Evolutionary conservation across 2,113 vertebrate species (phyloP).

Genomic region (Puntigrus tetrazona): DNA sequence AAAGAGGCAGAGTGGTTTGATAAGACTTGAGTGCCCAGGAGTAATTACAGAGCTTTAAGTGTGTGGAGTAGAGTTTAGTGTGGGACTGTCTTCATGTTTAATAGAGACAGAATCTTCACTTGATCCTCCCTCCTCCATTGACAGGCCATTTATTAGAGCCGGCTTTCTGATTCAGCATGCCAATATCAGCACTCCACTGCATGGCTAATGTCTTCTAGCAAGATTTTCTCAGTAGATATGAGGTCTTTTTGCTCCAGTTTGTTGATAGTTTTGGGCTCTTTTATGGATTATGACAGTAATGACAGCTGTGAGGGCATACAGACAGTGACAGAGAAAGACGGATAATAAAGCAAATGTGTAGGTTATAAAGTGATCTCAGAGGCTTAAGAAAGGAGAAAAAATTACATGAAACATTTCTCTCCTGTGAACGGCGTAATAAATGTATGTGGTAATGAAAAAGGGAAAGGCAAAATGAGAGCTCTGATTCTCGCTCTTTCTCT

Average conservation of each 20-base stretch:
- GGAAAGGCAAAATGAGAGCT: neutral
- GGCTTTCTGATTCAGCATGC: neutral
- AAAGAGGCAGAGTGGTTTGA: slow-evolving; percentile 39
- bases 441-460: slow-evolving; percentile 2
- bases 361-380: slow-evolving; percentile 5
- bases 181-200: neutral
- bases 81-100: slow-evolving; percentile 28
- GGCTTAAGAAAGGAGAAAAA: slow-evolving; percentile 2
- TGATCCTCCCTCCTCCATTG: slow-evolving; percentile 2
- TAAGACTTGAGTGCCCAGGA: slow-evolving; percentile 34
- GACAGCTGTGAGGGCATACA: neutral
- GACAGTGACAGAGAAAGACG: neutral
- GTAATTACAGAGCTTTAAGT: slow-evolving; percentile 38
- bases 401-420: neutral
- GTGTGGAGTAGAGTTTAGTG: slow-evolving; percentile 17
- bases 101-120: slow-evolving; percentile 17
- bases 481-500: neutral
- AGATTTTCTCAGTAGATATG: neutral
- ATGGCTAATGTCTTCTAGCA: neutral
- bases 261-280: neutral
- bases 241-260: neutral
- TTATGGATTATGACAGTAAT: neutral
- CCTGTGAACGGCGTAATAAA: neutral
- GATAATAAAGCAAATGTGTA: slow-evolving; percentile 9
- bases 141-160: slow-evolving; percentile 19